Evolutionary conservation across 2,888 invertebrate species (phyloP).

Genomic region (Cataglyphis livida): DNA sequence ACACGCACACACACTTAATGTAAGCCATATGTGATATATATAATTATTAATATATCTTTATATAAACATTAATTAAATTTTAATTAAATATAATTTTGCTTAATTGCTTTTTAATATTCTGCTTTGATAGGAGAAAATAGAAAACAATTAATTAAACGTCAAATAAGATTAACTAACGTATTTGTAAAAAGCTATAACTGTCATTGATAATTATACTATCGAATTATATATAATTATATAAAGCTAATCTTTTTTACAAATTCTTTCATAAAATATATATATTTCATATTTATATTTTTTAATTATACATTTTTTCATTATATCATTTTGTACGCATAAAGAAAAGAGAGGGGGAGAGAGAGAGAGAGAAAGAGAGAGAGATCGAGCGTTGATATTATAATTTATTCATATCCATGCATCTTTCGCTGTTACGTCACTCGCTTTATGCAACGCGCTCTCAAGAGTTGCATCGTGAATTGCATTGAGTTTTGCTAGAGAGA

Average conservation of each 20-base stretch:
- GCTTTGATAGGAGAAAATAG: neutral
- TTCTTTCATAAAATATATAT: neutral
- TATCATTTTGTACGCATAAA: neutral
- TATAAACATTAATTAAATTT: neutral
- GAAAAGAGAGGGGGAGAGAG: neutral
- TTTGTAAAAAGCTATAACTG: neutral
- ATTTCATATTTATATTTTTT: conserved; percentile 1
- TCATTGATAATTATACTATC: neutral
- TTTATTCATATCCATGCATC: conserved; percentile 10
- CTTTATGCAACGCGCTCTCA: conserved; percentile 54
- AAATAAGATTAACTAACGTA: neutral
- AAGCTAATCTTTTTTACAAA: neutral
- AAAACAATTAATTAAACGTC: neutral
- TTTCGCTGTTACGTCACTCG: conserved; percentile 29
- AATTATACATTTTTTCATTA: neutral
- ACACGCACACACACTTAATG: neutral
- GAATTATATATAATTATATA: neutral
- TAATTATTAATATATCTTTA: neutral
- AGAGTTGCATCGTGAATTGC: conserved; percentile 63
- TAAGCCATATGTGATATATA: neutral
- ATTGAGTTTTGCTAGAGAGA: conserved; percentile 66
- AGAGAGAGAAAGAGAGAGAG: neutral
- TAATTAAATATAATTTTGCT: neutral
- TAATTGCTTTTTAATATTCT: neutral
- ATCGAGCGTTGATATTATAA: neutral